Evolutionary conservation across 30 jellyfish, hydroid and myxozoan genomes (phyloP), one percentile per base, ranked within the genome.

Genomic region (Aurelia sp.): DNA sequence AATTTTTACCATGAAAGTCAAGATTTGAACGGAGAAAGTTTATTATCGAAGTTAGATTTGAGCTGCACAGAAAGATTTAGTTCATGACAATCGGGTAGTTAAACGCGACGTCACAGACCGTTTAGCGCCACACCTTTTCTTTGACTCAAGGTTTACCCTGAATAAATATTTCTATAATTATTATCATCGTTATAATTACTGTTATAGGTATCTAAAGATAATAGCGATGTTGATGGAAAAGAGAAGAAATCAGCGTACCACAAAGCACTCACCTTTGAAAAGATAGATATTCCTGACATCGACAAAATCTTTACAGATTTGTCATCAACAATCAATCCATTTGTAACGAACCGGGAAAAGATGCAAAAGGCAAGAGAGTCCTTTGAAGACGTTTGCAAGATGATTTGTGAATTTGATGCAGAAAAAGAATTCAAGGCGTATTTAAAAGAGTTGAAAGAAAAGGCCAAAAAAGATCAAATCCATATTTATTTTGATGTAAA

Each of bases 261-360:
- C 35, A 48, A 80, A 65, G 81, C 70, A 63, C 22, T 80, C 58
- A 63, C 41, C 30, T 59, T 80, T 57, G 90, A 80, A 58, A 59
- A 63, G 40, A 65, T 80, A 24, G 81, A 57, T 13, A 58, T 80
- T 21, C 73, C 81, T 13, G 90, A 80, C 52, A 63, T 80, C 35
- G 90, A 80, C 41, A 24, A 40, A 4, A 9, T 80, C 58, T 80
- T 80, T 64, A 70, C 31, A 13, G 81, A 80, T 22, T 80, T 80
- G 13, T 69, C 90, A 47, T 33, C 81, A 62, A 51, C 90, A 7
- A 33, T 80, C 63, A 80, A 80, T 65, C 90, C 90, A 4, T 80
- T 80, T 50, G 90, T 63, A 15, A 65, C 72, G 52, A 40, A 80
- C 51, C 61, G 90, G 57, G 81, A 80, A 65, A 80, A 65, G 73